Percentiles rank a stretch among this genome's conserved stretches.
These are phyloP conservation scores for Argyrosomus regius DNA, from an alignment of 2,797 vertebrate species.

Conservation along the genomic window DNA sequence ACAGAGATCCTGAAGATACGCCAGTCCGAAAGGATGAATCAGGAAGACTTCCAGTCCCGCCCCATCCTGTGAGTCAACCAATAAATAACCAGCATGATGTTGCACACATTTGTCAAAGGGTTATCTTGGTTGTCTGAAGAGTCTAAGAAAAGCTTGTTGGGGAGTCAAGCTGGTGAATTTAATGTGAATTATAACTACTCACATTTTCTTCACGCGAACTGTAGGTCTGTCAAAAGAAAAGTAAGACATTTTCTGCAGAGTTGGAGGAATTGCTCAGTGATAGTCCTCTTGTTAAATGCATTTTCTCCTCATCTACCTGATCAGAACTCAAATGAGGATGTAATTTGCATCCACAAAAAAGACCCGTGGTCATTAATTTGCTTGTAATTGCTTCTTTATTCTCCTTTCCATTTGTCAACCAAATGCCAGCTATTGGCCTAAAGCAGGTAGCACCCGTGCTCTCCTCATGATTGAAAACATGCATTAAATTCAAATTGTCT, in stretches of 20 bases:
- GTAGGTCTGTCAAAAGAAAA: neutral
- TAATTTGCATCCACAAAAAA: slow-evolving; percentile 35
- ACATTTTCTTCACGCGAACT: neutral
- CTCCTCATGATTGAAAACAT: slow-evolving; percentile 58
- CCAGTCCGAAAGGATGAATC: slow-evolving; percentile 99
- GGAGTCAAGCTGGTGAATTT: neutral
- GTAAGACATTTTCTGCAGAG: neutral
- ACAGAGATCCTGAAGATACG: slow-evolving; percentile 99
- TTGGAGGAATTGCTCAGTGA: slow-evolving; percentile 9
- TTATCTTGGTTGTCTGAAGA: neutral
- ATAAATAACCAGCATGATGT: neutral
- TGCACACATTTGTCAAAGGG: neutral
- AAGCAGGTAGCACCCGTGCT: slow-evolving; percentile 42
- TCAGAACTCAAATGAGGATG: slow-evolving; percentile 18
- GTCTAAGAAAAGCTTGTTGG: neutral
- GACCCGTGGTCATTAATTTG: slow-evolving; percentile 36
- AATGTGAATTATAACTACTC: slow-evolving; percentile 3
- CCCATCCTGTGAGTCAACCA: slow-evolving; percentile 93
- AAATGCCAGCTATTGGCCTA: slow-evolving; percentile 26
- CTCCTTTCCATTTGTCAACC: slow-evolving; percentile 41
- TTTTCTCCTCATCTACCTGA: neutral
- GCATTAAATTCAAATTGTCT: slow-evolving; percentile 57
- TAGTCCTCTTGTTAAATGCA: slow-evolving; percentile 12
- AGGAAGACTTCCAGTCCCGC: slow-evolving; percentile 99
- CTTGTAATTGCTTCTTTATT: slow-evolving; percentile 34